Conservation (phyloP, 2,797 vertebrate species). For the Sternarchorhynchus goeldii region DNA sequence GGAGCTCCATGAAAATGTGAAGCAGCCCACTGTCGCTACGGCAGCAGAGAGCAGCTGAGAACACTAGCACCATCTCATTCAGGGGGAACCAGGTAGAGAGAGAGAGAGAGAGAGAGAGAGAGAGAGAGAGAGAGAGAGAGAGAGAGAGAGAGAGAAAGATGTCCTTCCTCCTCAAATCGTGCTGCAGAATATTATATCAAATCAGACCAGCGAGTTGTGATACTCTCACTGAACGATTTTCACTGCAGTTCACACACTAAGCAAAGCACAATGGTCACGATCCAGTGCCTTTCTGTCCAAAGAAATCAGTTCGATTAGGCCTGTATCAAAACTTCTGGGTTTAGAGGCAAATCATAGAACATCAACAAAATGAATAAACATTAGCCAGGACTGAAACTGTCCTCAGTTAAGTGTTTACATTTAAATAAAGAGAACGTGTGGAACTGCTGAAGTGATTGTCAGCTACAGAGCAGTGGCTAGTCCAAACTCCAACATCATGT, state of each 20-base stretch:
- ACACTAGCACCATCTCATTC: background rate
- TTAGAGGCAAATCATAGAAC: background rate
- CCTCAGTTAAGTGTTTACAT: conserved; percentile 69
- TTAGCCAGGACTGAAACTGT: conserved; percentile 55
- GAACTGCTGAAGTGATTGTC: conserved; percentile 60
- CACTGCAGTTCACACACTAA: background rate
- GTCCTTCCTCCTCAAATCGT: background rate
- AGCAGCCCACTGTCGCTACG: conserved; percentile 15
- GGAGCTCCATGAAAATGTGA: conserved; percentile 1
- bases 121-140: too few species aligned
- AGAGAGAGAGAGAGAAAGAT: too few species aligned
- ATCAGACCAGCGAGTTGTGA: background rate
- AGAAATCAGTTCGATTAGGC: background rate
- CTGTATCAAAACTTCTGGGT: background rate
- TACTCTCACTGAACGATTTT: background rate
- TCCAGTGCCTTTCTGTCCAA: background rate
- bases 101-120: too few species aligned
- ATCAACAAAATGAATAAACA: conserved; percentile 6
- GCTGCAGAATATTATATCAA: conserved; percentile 31
- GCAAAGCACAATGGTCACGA: background rate
- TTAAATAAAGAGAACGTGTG: conserved; percentile 55
- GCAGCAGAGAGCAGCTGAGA: conserved; percentile 4
- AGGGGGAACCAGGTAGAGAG: background rate
- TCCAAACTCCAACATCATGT: conserved; percentile 60
- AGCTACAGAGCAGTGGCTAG: conserved; percentile 69